These are phyloP conservation scores for Polypedilum vanderplanki DNA, from an alignment of 1,140 invertebrate genomes.

Conservation along the genomic window DNA sequence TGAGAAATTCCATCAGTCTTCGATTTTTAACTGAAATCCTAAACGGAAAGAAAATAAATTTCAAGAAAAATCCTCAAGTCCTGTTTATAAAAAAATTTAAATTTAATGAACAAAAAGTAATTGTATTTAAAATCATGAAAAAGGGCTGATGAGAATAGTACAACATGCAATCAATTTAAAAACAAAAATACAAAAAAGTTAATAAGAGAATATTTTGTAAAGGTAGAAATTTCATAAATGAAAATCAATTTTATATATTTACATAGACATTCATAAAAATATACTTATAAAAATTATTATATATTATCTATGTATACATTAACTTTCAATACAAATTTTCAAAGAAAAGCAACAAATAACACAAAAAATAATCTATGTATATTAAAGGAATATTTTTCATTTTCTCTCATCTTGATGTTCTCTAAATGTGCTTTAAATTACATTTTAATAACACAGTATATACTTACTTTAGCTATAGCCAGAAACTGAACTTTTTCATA, in stretches of 20 bases:
- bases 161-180: slow-evolving; percentile 29
- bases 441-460: slow-evolving; percentile 14
- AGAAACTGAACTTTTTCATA: neutral
- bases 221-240: slow-evolving; percentile 20
- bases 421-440: slow-evolving; percentile 26
- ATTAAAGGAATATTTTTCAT: neutral
- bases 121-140: slow-evolving; percentile 20
- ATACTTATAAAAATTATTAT: slow-evolving; percentile 19
- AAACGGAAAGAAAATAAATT: too few species aligned
- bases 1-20: too few species aligned
- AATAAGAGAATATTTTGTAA: slow-evolving; percentile 21
- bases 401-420: slow-evolving; percentile 20
- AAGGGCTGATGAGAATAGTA: slow-evolving; percentile 28
- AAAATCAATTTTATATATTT: slow-evolving; percentile 9
- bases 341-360: neutral
- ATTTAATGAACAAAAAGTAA: neutral
- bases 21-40: too few species aligned
- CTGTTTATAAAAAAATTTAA: neutral
- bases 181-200: slow-evolving; percentile 26
- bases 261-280: neutral
- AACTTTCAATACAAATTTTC: neutral
- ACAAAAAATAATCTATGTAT: too few species aligned
- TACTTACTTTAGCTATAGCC: neutral
- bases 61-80: neutral
- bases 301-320: neutral